Conservation (phyloP, 2,113 vertebrate genomes). For the Bujurquina vittata region DNA sequence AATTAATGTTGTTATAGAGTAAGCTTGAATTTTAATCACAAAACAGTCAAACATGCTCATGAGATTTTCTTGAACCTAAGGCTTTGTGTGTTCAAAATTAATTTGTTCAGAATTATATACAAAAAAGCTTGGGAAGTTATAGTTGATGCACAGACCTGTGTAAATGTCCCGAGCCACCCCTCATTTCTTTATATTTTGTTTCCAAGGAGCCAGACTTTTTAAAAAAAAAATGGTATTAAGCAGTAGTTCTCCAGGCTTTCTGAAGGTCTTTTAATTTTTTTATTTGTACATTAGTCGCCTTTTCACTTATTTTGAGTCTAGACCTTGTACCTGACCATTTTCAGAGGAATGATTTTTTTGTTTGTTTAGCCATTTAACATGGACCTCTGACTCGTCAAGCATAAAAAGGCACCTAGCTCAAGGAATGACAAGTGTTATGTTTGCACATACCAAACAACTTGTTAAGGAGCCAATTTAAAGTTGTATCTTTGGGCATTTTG, state of each 20-base stretch:
- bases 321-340: neutral
- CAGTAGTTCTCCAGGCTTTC: too few species aligned
- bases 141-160: neutral
- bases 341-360: neutral
- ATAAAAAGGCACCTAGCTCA: neutral
- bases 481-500: neutral
- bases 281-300: neutral
- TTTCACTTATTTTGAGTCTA: neutral
- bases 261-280: too few species aligned
- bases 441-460: neutral
- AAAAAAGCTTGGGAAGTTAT: neutral
- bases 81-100: too few species aligned
- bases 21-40: neutral
- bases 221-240: too few species aligned
- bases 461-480: neutral
- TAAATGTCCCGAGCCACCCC: neutral
- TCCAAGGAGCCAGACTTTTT: neutral
- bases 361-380: neutral
- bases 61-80: neutral
- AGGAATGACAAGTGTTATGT: neutral
- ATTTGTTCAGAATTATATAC: too few species aligned
- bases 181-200: neutral
- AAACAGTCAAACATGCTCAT: neutral
- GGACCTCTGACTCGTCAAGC: neutral
- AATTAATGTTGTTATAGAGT: neutral